A percentile compares a stretch with the other conserved stretches of the same genome.
These are phyloP conservation scores for Elmis aenea DNA, from an alignment of 2,888 invertebrate species.

Conservation along the genomic window DNA sequence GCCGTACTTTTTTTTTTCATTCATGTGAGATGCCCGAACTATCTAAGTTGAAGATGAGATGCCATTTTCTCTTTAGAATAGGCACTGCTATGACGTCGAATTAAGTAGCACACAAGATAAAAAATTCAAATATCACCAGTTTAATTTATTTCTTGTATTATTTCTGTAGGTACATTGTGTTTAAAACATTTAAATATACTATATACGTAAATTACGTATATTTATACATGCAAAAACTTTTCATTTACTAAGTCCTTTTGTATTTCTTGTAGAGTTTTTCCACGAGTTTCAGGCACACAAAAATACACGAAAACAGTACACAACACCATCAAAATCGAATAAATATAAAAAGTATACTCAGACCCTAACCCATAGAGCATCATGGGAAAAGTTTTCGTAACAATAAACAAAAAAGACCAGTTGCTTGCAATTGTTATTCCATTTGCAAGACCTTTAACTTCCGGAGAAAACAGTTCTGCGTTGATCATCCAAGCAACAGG, in stretches of 20 bases:
- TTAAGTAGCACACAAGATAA: too few relatives aligned
- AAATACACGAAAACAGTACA: constrained; percentile 17
- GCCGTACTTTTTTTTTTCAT: too few relatives aligned
- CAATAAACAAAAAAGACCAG: constrained; percentile 18
- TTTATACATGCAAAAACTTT: too few relatives aligned
- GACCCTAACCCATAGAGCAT: constrained; percentile 16
- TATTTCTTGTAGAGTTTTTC: constrained; percentile 15
- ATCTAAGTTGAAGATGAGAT: too few relatives aligned
- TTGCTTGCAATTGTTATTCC: constrained; percentile 20
- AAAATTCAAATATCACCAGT: too few relatives aligned
- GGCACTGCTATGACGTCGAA: too few relatives aligned
- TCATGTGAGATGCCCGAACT: too few relatives aligned
- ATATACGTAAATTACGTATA: too few relatives aligned
- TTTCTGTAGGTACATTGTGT: too few relatives aligned
- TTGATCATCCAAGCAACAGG: constrained; percentile 23
- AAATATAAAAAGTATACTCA: constrained; percentile 21
- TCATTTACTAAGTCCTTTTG: neutral
- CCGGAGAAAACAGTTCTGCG: constrained; percentile 19
- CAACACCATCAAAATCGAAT: constrained; percentile 13
- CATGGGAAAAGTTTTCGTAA: constrained; percentile 19
- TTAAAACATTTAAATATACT: too few relatives aligned
- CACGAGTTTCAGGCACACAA: constrained; percentile 20
- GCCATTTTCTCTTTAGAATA: too few relatives aligned
- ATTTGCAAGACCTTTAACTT: constrained; percentile 21
- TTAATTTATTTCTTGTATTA: too few relatives aligned